phyloP scores from a whole-genome alignment of 2,888 invertebrate species.

The Malachius bipustulatus region DNA sequence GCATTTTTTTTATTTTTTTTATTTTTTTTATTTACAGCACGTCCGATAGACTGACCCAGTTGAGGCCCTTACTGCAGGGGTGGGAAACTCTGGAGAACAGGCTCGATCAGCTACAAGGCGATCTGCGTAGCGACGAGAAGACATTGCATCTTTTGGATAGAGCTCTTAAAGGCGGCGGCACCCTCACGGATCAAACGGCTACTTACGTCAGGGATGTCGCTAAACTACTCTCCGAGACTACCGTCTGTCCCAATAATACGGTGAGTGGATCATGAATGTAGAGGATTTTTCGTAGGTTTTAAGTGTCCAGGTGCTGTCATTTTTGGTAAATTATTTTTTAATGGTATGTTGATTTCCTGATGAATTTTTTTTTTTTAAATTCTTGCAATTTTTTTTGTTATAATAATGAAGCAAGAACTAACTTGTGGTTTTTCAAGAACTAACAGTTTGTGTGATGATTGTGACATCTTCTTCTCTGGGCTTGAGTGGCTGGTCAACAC shows the following conservation, averaged over 20 bases:
- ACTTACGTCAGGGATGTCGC: constrained; percentile 46
- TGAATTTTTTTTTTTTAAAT: neutral
- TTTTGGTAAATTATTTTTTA: neutral
- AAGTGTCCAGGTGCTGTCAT: no score
- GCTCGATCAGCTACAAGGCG: constrained; percentile 62
- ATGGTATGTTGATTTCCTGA: neutral
- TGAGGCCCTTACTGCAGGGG: constrained; percentile 58
- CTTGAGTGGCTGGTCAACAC: no score
- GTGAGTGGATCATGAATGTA: no score
- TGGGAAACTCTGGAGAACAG: constrained; percentile 70
- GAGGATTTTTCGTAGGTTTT: no score
- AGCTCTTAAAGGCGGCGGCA: constrained; percentile 35
- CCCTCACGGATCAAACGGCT: constrained; percentile 40
- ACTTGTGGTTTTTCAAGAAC: no score
- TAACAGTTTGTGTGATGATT: no score
- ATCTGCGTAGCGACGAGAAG: constrained; percentile 58
- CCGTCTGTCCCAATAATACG: constrained; percentile 25
- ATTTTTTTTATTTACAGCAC: constrained; percentile 43
- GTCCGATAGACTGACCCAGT: constrained; percentile 55
- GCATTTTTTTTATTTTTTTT: constrained; percentile 10
- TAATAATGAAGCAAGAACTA: no score
- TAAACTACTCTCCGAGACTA: constrained; percentile 44
- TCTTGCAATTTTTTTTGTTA: neutral
- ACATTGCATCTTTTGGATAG: constrained; percentile 43
- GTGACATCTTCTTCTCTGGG: no score